phyloP scores from a whole-genome alignment of 2,888 invertebrate genomes.

The Eledona agricola region DNA sequence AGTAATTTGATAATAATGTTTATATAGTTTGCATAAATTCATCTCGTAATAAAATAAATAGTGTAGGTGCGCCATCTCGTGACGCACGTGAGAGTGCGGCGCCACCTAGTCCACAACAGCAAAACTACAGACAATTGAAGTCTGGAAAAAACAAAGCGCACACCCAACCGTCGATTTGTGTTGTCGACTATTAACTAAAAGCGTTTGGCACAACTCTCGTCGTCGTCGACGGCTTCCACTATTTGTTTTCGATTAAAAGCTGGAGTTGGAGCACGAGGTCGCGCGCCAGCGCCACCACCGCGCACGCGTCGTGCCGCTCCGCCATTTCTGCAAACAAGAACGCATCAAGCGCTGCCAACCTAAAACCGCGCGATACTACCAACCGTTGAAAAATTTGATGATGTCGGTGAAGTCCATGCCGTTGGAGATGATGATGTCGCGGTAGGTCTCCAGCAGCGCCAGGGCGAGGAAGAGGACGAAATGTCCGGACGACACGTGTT shows the following conservation, averaged over 20 bases:
- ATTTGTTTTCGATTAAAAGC: constrained; percentile 92
- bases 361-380: too few relatives aligned
- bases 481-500: constrained; percentile 84
- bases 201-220: constrained; percentile 2
- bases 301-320: constrained; percentile 87
- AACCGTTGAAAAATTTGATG: constrained; percentile 98
- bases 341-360: constrained; percentile 45
- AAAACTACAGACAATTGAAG: constrained; percentile 18
- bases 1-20: too few relatives aligned
- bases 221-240: too few relatives aligned
- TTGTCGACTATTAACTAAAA: constrained; percentile 2
- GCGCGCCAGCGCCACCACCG: constrained; percentile 83
- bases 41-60: constrained; percentile 34
- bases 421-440: constrained; percentile 94
- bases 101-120: too few relatives aligned
- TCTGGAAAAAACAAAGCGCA: too few relatives aligned
- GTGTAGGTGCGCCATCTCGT: too few relatives aligned
- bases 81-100: too few relatives aligned
- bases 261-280: constrained; percentile 90
- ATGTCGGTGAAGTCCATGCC: constrained; percentile 98
- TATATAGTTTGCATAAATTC: constrained; percentile 28
- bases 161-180: constrained; percentile 3
- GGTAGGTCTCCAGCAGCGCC: constrained; percentile 89
- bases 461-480: constrained; percentile 94
- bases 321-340: constrained; percentile 86